phyloP scores from a whole-genome alignment of 2,888 invertebrate genomes.

The Mesorhabditis belari region DNA sequence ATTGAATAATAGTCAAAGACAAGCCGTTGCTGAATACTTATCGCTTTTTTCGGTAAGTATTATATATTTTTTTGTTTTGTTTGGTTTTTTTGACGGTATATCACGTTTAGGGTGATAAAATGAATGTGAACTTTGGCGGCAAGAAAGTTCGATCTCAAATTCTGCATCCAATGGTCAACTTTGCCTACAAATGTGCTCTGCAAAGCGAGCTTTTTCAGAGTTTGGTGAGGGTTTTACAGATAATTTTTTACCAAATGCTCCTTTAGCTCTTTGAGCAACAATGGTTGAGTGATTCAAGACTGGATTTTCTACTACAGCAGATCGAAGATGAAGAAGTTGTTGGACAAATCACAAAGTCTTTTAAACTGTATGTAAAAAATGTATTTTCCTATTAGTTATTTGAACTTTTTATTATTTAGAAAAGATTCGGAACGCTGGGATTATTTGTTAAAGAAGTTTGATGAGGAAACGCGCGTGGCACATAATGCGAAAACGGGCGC shows the following conservation, averaged over 20 bases:
- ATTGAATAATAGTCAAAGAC: not conserved
- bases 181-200: constrained; percentile 33
- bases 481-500: not conserved
- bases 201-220: constrained; percentile 34
- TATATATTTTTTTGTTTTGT: too few species aligned
- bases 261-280: constrained; percentile 34
- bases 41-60: not conserved
- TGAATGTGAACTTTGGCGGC: not conserved
- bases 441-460: constrained; percentile 12
- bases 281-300: constrained; percentile 38
- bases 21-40: constrained; percentile 1
- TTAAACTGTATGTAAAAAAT: constrained; percentile 14
- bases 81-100: too few species aligned
- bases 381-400: not conserved
- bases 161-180: constrained; percentile 25
- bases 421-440: constrained; percentile 11
- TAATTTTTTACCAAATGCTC: not conserved
- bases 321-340: constrained; percentile 15
- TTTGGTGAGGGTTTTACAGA: constrained; percentile 20
- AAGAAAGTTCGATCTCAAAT: not conserved
- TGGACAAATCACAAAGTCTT: constrained; percentile 4
- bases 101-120: not conserved
- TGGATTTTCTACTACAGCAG: constrained; percentile 18
- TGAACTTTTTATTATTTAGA: not conserved
- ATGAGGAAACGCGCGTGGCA: constrained; percentile 9